phyloP scores from a whole-genome alignment of 2,888 invertebrate species.

The Thysanoteuthis rhombus region DNA sequence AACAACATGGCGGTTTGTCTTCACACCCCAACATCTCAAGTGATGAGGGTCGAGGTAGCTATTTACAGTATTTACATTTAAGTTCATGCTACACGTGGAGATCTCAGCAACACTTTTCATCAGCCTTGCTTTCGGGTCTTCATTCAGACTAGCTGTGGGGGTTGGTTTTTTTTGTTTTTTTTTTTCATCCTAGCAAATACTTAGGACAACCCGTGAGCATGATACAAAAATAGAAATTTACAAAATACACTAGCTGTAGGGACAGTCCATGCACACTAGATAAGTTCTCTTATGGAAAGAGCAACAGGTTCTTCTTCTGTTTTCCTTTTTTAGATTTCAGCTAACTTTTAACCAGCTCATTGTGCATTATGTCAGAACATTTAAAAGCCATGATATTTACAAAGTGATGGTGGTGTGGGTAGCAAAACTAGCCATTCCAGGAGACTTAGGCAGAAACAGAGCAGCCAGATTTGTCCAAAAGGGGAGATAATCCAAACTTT shows the following conservation, averaged over 20 bases:
- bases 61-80: constrained; percentile 26
- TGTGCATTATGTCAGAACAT: background rate
- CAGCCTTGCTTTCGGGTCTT: background rate
- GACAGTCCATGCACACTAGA: constrained; percentile 18
- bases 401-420: background rate
- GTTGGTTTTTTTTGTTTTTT: too few species aligned
- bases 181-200: background rate
- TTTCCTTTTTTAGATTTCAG: background rate
- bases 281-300: background rate
- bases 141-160: background rate
- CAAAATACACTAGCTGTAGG: constrained; percentile 24
- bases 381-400: constrained; percentile 12
- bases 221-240: constrained; percentile 33
- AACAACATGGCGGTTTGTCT: background rate
- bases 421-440: background rate
- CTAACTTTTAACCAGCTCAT: background rate
- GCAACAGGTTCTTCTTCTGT: too few species aligned
- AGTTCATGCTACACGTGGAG: constrained; percentile 1
- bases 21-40: constrained; percentile 12
- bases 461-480: too few species aligned
- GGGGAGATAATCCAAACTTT: too few species aligned
- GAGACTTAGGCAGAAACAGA: too few species aligned
- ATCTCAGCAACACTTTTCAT: background rate
- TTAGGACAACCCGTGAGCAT: constrained; percentile 21
- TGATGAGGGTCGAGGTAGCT: background rate